Evolutionary conservation across 92 coral and sea anemone species (phyloP).

Genomic region (Bergia puertoricense): DNA sequence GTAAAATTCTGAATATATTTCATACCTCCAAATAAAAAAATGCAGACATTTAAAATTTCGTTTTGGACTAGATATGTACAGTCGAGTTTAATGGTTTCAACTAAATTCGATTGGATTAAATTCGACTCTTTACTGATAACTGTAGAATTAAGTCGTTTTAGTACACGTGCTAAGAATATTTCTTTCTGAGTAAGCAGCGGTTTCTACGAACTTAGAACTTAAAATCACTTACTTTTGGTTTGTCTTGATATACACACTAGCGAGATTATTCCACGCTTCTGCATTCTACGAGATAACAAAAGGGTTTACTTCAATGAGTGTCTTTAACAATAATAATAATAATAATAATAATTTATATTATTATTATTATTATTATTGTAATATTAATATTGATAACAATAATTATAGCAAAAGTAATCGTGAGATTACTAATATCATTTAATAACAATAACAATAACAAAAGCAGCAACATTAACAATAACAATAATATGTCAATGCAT

Average conservation of each 20-base stretch:
- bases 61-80: too few species aligned
- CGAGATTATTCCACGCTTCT: constrained; percentile 96
- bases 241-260: constrained; percentile 76
- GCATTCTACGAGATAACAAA: constrained; percentile 65
- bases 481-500: not conserved
- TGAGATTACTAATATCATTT: too few species aligned
- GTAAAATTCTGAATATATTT: too few species aligned
- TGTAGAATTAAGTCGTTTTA: too few species aligned
- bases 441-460: not conserved
- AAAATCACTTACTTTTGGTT: constrained; percentile 75
- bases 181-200: not conserved
- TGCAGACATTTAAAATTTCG: too few species aligned
- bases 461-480: not conserved
- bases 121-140: too few species aligned
- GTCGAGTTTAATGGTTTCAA: too few species aligned
- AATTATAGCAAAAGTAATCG: not conserved
- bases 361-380: too few species aligned
- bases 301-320: not conserved
- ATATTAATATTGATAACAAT: too few species aligned
- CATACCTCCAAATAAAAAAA: too few species aligned
- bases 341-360: too few species aligned
- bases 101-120: too few species aligned
- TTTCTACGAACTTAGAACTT: not conserved
- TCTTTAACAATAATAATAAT: not conserved
- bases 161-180: not conserved